Evolutionary conservation across 2,888 invertebrate genomes (phyloP), one percentile per base, ranked within the genome.

Genomic region (Agelastica alni): DNA sequence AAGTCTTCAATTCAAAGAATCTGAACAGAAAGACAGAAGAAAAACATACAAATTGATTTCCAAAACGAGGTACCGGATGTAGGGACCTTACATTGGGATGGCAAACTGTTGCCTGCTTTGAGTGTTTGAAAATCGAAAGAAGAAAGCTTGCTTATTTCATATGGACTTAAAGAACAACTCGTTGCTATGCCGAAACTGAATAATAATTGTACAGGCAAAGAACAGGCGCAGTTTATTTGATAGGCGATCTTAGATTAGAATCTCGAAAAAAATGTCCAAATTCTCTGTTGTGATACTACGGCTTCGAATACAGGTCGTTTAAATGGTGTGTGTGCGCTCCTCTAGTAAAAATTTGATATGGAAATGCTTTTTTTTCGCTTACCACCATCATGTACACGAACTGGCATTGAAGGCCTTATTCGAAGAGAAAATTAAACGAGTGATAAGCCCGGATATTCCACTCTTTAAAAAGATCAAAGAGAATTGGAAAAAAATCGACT

Each of bases 231-330:
- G 37, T 5, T 16, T 17, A n/a, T 37, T n/a, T 37, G 3, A 13
- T 3, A 13, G n/a, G 37, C 37, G 4, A 2, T 37, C 14, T 37
- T 37, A 9, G 37, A 37, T n/a, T 56, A 53, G 52, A 36, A 31
- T 12, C 16, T 58, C 5, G 26, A 32, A 18, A 53, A 53, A 34
- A 14, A 59, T 48, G 26, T 60, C 17, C n/a, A n/a, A n/a, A n/a
- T n/a, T n/a, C n/a, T n/a, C n/a, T n/a, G n/a, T n/a, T n/a, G n/a
- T n/a, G n/a, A n/a, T 52, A 59, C 56, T 9, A 56, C 55, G 41
- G 47, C 56, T n/a, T 37, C 30, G 9, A 56, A 56, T 26, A 56
- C 52, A 13, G 52, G 52, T 7, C n/a, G 7, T 46, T 18, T 22
- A 22, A 34, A 28, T 14, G 47, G 51, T 10, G 41, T 48, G 26